A percentile compares a stretch with the other conserved stretches of the same genome.
Conservation (phyloP, 1,140 invertebrate genomes). For the Lethocerus indicus region DNA sequence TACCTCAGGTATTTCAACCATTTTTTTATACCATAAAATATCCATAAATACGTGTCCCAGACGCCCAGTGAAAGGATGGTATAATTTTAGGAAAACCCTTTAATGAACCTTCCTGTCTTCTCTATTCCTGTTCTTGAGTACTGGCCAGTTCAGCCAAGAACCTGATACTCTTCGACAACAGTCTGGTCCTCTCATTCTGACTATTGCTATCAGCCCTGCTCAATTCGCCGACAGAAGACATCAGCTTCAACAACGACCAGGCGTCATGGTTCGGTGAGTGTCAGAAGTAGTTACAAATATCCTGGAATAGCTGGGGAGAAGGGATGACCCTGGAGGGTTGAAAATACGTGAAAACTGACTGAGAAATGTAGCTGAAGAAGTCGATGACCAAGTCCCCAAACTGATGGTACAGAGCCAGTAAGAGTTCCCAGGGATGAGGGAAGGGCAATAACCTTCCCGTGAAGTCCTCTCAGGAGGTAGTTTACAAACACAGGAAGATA, state of each 20-base stretch:
- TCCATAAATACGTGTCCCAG: too few relatives aligned
- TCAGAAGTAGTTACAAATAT: background rate
- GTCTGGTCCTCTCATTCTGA: constrained; percentile 19
- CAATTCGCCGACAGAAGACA: constrained; percentile 4
- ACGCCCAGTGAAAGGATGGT: too few relatives aligned
- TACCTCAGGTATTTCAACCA: too few relatives aligned
- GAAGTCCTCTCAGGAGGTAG: too few relatives aligned
- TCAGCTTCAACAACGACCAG: constrained; percentile 14
- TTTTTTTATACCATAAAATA: too few relatives aligned
- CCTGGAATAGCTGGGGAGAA: too few relatives aligned
- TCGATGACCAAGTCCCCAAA: background rate
- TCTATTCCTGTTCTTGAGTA: constrained; percentile 11
- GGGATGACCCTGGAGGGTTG: background rate
- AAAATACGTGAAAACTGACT: background rate
- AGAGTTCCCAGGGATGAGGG: background rate
- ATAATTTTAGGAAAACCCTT: too few relatives aligned
- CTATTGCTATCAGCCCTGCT: constrained; percentile 18
- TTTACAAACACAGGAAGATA: too few relatives aligned
- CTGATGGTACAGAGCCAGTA: background rate
- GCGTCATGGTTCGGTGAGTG: constrained; percentile 21
- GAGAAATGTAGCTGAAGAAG: background rate
- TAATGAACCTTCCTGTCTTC: too few relatives aligned
- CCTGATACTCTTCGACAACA: constrained; percentile 17
- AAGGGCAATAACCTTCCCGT: background rate
- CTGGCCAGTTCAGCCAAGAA: constrained; percentile 18